These are phyloP conservation scores for Cheilosia vulpina DNA, from an alignment of 2,888 invertebrate genomes.

Conservation along the genomic window DNA sequence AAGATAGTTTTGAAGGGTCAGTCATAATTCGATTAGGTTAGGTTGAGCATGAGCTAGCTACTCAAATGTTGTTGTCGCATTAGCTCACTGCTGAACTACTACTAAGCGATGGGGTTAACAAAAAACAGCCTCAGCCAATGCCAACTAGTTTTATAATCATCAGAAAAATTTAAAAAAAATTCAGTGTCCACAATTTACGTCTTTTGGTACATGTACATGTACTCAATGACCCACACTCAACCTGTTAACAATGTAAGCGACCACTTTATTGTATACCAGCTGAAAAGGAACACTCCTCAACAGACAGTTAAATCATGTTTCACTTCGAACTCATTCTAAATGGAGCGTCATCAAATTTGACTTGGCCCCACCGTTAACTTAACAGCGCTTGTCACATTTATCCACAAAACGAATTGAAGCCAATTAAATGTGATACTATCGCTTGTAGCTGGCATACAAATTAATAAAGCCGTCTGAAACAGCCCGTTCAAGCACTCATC, in stretches of 20 bases:
- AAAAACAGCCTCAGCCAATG: no score
- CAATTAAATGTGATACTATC: slow-evolving; percentile 59
- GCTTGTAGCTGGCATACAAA: slow-evolving; percentile 56
- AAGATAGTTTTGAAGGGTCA: no score
- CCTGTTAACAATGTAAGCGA: neutral
- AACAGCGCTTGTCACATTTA: slow-evolving; percentile 66
- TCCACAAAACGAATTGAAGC: slow-evolving; percentile 51
- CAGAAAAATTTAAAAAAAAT: no score
- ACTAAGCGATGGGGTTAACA: no score
- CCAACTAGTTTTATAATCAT: no score
- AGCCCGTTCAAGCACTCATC: neutral
- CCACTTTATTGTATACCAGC: neutral
- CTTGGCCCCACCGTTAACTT: slow-evolving; percentile 53
- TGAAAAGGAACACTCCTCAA: neutral
- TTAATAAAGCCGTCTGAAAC: slow-evolving; percentile 56
- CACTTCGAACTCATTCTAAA: slow-evolving; percentile 27
- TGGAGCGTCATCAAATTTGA: slow-evolving; percentile 31
- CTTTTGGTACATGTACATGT: no score
- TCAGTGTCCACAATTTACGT: no score
- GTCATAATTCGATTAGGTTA: no score
- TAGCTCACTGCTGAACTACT: no score
- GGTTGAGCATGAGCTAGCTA: no score
- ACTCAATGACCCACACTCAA: no score
- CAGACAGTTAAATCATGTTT: slow-evolving; percentile 17
- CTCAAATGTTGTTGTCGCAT: no score